phyloP scores from a whole-genome alignment of 2,797 vertebrate species.

The Neosalanx taihuensis region DNA sequence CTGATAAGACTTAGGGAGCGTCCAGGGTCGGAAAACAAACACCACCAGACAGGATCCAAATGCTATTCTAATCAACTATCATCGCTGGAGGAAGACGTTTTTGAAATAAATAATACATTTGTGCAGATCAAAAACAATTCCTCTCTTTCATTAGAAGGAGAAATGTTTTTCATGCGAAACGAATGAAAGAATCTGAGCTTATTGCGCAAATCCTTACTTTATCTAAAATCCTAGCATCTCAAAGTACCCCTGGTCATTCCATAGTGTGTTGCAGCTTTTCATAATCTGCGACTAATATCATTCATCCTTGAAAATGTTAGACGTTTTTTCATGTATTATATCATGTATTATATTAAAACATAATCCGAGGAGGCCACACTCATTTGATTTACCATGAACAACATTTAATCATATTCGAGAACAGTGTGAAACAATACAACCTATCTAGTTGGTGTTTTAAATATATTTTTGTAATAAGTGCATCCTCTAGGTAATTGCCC shows the following conservation, averaged over 20 bases:
- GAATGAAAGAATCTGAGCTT: slow-evolving; percentile 16
- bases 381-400: neutral
- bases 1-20: slow-evolving; percentile 20
- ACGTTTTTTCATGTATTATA: neutral
- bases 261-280: slow-evolving; percentile 32
- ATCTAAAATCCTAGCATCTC: slow-evolving; percentile 30
- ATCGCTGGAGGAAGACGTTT: slow-evolving; percentile 16
- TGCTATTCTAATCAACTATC: slow-evolving; percentile 18
- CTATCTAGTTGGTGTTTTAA: no score
- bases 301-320: slow-evolving; percentile 13
- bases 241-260: slow-evolving; percentile 33
- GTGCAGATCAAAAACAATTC: neutral
- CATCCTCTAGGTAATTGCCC: neutral
- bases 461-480: neutral
- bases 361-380: no score
- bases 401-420: neutral
- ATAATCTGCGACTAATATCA: slow-evolving; percentile 28
- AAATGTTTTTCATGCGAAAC: slow-evolving; percentile 17
- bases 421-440: no score
- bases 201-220: slow-evolving; percentile 28
- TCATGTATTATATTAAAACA: neutral
- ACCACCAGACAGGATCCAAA: slow-evolving; percentile 10
- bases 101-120: neutral
- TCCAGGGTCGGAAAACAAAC: slow-evolving; percentile 12
- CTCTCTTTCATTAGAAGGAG: neutral